Evolutionary conservation across 2,888 invertebrate genomes (phyloP).

Genomic region (Macrosiphum euphorbiae): DNA sequence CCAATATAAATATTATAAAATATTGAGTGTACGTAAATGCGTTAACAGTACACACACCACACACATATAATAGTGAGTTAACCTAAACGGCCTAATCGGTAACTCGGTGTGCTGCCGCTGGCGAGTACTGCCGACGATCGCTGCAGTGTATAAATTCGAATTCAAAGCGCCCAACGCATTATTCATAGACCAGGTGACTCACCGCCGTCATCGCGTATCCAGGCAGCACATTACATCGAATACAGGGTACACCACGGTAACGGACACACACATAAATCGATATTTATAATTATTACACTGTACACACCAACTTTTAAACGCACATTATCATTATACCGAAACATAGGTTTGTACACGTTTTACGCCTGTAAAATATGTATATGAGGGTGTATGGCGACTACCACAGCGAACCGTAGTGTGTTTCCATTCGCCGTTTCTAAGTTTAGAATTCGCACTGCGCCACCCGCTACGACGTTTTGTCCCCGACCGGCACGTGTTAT

Average conservation of each 20-base stretch:
- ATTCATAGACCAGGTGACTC: constrained; percentile 47
- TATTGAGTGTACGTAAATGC: neutral
- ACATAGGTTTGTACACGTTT: neutral
- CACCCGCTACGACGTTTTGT: neutral
- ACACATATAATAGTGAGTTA: neutral
- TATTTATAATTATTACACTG: neutral
- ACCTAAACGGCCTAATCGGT: neutral
- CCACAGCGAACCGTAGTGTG: neutral
- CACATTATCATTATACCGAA: neutral
- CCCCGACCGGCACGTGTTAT: neutral
- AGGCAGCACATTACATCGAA: neutral
- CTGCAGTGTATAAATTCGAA: neutral
- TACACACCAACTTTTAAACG: neutral
- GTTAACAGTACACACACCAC: neutral
- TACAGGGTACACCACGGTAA: neutral
- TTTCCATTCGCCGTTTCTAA: neutral
- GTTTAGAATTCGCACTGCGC: constrained; percentile 1
- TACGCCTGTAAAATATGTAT: neutral
- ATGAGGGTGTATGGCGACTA: neutral
- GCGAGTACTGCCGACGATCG: neutral
- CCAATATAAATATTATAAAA: neutral
- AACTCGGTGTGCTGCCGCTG: neutral
- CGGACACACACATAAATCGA: neutral
- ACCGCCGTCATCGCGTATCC: constrained; percentile 5
- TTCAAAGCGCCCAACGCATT: constrained; percentile 1